Evolutionary conservation across 37 sponge, comb jelly and placozoan species (phyloP).

Genomic region (Bolinopsis microptera): DNA sequence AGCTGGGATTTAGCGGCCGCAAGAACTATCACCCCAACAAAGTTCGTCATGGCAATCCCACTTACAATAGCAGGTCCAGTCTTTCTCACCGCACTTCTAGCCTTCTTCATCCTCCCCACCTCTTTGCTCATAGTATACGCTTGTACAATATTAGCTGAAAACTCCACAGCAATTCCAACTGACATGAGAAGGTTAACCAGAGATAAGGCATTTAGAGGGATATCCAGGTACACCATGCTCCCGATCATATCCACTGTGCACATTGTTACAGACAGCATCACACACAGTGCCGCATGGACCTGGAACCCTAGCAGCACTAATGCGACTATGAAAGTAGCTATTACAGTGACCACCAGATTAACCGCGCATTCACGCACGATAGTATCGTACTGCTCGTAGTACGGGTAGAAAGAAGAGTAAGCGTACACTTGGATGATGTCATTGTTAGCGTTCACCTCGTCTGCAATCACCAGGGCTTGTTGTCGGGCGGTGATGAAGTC

Average conservation of each 20-base stretch:
- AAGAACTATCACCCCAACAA: constrained; percentile 40
- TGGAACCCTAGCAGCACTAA: background rate
- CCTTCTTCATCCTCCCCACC: background rate
- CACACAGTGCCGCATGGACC: background rate
- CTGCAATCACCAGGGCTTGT: constrained; percentile 14
- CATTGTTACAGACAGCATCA: constrained; percentile 44
- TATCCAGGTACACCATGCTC: constrained; percentile 44
- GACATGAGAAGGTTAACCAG: constrained; percentile 60
- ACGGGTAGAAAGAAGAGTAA: constrained; percentile 40
- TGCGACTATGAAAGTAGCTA: constrained; percentile 41
- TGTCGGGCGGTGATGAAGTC: constrained; percentile 39
- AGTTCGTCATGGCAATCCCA: constrained; percentile 66
- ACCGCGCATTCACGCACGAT: background rate
- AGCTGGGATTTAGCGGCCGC: constrained; percentile 49
- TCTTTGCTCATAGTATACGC: constrained; percentile 18
- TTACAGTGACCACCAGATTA: background rate
- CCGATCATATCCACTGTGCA: constrained; percentile 57
- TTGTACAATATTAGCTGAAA: constrained; percentile 49
- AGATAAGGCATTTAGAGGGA: constrained; percentile 53
- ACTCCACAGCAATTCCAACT: constrained; percentile 63
- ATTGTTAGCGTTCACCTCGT: constrained; percentile 49
- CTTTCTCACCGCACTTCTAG: background rate
- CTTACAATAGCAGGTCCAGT: constrained; percentile 49
- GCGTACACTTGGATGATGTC: constrained; percentile 31
- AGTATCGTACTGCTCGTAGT: constrained; percentile 62